A percentile compares a stretch with the other conserved stretches of the same genome.
Conservation (phyloP, 2,888 invertebrate species). For the Drosophila parthenogenetica region DNA sequence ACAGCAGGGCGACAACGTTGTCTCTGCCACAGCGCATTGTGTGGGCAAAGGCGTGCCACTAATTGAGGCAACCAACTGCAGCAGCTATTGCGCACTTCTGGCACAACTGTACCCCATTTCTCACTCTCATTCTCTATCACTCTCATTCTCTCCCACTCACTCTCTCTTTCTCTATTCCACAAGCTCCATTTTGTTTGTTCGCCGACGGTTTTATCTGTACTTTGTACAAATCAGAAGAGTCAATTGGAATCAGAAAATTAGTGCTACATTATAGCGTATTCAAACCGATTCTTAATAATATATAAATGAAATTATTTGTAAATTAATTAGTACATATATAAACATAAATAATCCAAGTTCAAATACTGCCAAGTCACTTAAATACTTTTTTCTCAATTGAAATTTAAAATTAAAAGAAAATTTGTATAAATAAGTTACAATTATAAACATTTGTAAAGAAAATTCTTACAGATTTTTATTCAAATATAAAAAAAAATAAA, state of each 20-base stretch:
- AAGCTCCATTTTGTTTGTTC: not conserved
- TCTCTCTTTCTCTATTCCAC: not conserved
- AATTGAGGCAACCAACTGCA: conserved; percentile 77
- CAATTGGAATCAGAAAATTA: too few relatives aligned
- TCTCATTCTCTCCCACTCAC: not conserved
- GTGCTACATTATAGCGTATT: not conserved
- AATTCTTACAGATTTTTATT: too few relatives aligned
- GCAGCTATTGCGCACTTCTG: conserved; percentile 48
- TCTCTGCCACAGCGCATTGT: conserved; percentile 12
- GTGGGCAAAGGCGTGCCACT: conserved; percentile 68
- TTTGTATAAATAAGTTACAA: too few relatives aligned
- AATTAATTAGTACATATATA: too few relatives aligned
- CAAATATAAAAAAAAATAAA: too few relatives aligned
- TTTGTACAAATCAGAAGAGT: conserved; percentile 1
- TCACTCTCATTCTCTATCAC: not conserved
- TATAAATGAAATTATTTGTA: too few relatives aligned
- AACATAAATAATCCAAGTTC: too few relatives aligned
- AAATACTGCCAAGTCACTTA: too few relatives aligned
- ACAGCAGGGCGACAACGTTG: conserved; percentile 22
- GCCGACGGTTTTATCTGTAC: not conserved
- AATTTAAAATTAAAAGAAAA: too few relatives aligned
- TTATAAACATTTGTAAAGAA: too few relatives aligned
- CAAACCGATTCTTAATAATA: too few relatives aligned
- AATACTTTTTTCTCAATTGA: too few relatives aligned
- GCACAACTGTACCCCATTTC: conserved; percentile 58